A percentile compares a stretch with the other conserved stretches of the same genome.
phyloP scores from a whole-genome alignment of 2,797 vertebrate genomes.

The Pterois miles region DNA sequence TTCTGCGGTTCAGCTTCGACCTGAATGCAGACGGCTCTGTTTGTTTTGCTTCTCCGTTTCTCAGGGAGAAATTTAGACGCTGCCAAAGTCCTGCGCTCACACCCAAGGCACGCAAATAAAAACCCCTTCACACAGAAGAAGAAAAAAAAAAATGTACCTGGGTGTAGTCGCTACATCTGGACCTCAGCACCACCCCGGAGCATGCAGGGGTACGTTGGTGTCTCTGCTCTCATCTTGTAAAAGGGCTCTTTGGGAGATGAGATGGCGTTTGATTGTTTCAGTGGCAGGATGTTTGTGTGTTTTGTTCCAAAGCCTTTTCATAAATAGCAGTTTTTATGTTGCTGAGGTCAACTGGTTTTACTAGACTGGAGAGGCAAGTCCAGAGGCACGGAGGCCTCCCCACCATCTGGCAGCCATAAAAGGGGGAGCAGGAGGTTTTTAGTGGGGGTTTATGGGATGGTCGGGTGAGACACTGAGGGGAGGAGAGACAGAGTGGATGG shows the following conservation, averaged over 20 bases:
- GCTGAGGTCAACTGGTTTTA: constrained; percentile 85
- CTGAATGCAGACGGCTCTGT: constrained; percentile 77
- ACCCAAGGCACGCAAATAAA: constrained; percentile 79
- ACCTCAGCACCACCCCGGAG: constrained; percentile 41
- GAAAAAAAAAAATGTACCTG: constrained; percentile 65
- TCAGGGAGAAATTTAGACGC: constrained; percentile 73
- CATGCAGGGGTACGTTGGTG: constrained; percentile 27
- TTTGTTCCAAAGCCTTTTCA: constrained; percentile 79
- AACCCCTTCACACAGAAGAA: constrained; percentile 54
- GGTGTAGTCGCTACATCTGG: constrained; percentile 75
- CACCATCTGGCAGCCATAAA: constrained; percentile 87
- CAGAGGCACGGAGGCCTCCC: constrained; percentile 83
- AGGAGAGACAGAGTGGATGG: constrained; percentile 76
- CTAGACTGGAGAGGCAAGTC: constrained; percentile 85
- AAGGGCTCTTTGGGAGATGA: constrained; percentile 78
- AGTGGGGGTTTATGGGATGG: constrained; percentile 79
- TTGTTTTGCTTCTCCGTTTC: constrained; percentile 82
- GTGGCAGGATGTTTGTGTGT: constrained; percentile 81
- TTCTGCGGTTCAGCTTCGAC: constrained; percentile 69
- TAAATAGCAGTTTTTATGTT: constrained; percentile 83
- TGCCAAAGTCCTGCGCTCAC: constrained; percentile 79
- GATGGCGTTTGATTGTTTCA: constrained; percentile 72
- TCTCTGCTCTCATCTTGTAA: constrained; percentile 69
- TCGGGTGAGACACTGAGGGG: constrained; percentile 77
- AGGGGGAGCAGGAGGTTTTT: constrained; percentile 81